phyloP scores from a whole-genome alignment of 1,140 invertebrate genomes.

The Frieseomelitta varia region DNA sequence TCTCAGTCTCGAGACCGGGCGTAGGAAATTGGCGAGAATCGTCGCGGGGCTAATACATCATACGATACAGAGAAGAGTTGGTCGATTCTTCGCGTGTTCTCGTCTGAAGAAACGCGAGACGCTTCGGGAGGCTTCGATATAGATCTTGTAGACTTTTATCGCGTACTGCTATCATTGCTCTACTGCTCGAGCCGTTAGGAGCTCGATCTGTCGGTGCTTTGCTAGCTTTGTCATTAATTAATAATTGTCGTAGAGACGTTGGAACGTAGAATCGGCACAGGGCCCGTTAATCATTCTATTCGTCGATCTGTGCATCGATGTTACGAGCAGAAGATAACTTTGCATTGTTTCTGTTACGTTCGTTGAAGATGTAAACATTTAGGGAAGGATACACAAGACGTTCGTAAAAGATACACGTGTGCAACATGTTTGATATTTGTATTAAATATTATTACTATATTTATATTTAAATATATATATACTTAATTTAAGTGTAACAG shows the following conservation, averaged over 20 bases:
- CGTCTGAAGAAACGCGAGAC: background rate
- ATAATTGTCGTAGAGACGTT: conserved; percentile 50
- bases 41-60: background rate
- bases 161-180: conserved; percentile 18
- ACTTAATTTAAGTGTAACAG: no score
- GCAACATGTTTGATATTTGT: no score
- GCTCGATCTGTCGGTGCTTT: conserved; percentile 24
- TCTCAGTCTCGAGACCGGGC: background rate
- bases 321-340: no score
- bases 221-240: conserved; percentile 42
- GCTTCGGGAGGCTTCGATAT: no score
- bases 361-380: no score
- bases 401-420: no score
- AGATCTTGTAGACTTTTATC: no score
- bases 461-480: no score
- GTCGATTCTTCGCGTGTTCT: background rate
- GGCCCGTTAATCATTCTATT: conserved; percentile 64
- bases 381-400: no score
- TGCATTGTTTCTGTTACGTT: no score
- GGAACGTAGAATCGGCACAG: conserved; percentile 44
- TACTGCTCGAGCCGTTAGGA: background rate
- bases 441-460: no score
- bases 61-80: background rate
- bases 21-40: background rate
- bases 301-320: background rate